Conservation (phyloP, 2,113 vertebrate genomes). For the Aspidoscelis tigris region DNA sequence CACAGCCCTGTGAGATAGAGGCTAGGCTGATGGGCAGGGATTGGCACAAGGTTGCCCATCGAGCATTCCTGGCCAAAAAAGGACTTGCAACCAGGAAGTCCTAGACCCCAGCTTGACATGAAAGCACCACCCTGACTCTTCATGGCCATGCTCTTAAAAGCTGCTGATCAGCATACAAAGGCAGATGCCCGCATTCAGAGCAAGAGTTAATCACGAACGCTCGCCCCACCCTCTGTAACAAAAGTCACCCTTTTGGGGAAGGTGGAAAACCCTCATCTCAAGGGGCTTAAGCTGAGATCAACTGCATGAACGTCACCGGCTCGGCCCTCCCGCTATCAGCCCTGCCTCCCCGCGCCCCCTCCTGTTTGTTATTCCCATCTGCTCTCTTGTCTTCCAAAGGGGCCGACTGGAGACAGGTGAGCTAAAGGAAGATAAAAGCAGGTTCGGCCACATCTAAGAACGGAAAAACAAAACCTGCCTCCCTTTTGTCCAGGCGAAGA, state of each 20-base stretch:
- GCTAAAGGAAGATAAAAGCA: slow-evolving; percentile 42
- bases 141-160: neutral
- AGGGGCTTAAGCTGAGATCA: slow-evolving; percentile 60
- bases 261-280: slow-evolving; percentile 16
- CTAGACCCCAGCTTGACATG: too few species aligned
- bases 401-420: slow-evolving; percentile 33
- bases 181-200: neutral
- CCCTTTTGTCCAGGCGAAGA: slow-evolving; percentile 39
- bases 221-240: neutral
- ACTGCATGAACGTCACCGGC: slow-evolving; percentile 29
- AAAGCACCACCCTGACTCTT: too few species aligned
- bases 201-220: neutral
- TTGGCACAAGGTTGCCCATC: too few species aligned
- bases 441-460: neutral
- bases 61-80: too few species aligned
- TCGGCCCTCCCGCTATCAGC: slow-evolving; percentile 33
- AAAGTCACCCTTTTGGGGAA: neutral
- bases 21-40: too few species aligned
- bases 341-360: neutral
- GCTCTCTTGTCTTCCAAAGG: neutral
- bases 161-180: neutral
- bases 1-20: too few species aligned
- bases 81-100: too few species aligned
- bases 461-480: slow-evolving; percentile 12
- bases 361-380: slow-evolving; percentile 39